Evolutionary conservation across 2,113 vertebrate species (phyloP).

Genomic region (Clarias magur): DNA sequence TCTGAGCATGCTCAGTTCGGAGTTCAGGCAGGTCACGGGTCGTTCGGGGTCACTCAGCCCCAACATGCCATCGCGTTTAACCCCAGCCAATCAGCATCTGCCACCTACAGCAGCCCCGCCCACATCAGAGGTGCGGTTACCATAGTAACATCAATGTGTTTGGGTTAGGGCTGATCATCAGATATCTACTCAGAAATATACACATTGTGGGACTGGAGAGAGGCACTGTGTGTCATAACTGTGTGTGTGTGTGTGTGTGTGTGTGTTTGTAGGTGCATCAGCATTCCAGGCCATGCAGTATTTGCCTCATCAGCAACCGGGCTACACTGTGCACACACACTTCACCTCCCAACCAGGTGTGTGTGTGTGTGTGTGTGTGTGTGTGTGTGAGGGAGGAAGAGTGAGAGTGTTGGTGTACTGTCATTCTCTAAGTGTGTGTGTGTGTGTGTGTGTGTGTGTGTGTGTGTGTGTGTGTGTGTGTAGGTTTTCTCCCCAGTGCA

Average conservation of each 20-base stretch:
- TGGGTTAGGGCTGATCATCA: background rate
- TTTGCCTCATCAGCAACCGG: conserved; percentile 82
- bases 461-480: conserved; percentile 1
- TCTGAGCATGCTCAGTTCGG: conserved; percentile 86
- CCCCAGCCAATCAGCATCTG: conserved; percentile 75
- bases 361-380: background rate
- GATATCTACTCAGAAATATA: background rate
- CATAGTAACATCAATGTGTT: background rate
- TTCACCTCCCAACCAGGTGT: conserved; percentile 84
- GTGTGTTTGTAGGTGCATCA: conserved; percentile 74
- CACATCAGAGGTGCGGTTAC: conserved; percentile 68
- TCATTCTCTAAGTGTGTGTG: conserved; percentile 20
- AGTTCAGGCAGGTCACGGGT: conserved; percentile 73
- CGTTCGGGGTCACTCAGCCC: conserved; percentile 75
- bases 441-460: conserved; percentile 12
- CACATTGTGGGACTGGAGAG: background rate
- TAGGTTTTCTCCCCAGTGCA: conserved; percentile 78
- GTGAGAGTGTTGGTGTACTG: background rate
- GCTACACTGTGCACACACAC: conserved; percentile 82
- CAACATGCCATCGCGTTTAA: conserved; percentile 77
- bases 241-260: background rate
- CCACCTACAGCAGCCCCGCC: conserved; percentile 78
- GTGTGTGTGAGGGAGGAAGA: background rate
- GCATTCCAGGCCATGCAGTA: conserved; percentile 88
- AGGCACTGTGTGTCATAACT: background rate